These are phyloP conservation scores for Megalops cyprinoides DNA, from an alignment of 2,797 vertebrate genomes.

Conservation along the genomic window DNA sequence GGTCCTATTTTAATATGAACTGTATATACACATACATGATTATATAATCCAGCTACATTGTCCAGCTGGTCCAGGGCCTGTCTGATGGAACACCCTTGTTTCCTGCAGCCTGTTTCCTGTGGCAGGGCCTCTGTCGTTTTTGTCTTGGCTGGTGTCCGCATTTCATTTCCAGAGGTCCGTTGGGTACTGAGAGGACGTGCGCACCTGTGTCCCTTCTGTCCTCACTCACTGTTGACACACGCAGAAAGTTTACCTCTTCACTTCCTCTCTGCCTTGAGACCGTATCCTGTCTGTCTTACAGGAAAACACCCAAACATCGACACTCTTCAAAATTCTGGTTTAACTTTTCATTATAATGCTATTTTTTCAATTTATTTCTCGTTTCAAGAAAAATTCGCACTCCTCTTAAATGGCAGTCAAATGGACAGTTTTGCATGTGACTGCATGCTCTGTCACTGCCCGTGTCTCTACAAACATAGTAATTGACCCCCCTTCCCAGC, in stretches of 20 bases:
- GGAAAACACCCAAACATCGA: neutral
- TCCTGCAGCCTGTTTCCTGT: conserved; percentile 31
- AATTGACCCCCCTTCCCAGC: no score
- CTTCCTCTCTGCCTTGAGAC: neutral
- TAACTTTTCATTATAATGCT: neutral
- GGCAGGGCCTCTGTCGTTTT: conserved; percentile 21
- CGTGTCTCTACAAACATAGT: neutral
- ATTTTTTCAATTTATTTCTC: neutral
- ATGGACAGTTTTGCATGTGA: neutral
- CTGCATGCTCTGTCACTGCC: neutral
- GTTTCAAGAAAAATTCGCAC: neutral
- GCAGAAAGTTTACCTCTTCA: neutral
- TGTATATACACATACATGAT: neutral
- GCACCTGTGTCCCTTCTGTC: neutral
- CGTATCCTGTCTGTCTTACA: neutral
- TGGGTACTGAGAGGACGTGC: neutral
- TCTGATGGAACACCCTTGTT: conserved; percentile 9
- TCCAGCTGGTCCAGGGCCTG: neutral
- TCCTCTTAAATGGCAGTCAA: neutral
- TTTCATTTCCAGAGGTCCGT: neutral
- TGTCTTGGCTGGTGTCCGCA: conserved; percentile 2
- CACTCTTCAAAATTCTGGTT: neutral
- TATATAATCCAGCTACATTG: neutral
- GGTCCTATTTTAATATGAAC: neutral
- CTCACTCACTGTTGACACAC: neutral